These are phyloP conservation scores for Seladonia tumulorum DNA, from an alignment of 2,888 invertebrate species.

Conservation along the genomic window DNA sequence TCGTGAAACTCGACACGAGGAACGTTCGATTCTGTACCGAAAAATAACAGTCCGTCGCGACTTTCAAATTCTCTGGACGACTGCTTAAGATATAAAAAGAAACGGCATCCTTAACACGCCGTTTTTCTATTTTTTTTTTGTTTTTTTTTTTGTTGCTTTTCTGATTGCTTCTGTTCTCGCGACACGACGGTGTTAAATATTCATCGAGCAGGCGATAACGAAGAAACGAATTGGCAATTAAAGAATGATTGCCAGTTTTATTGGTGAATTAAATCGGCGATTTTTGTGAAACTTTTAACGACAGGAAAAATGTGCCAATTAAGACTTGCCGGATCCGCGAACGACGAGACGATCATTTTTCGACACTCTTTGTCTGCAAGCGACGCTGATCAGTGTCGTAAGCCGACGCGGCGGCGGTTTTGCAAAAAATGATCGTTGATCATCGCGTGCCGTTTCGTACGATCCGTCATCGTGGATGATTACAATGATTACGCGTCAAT, in stretches of 20 bases:
- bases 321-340: not conserved
- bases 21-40: not conserved
- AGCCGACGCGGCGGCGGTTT: constrained; percentile 29
- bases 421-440: constrained; percentile 38
- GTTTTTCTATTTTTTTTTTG: too few relatives aligned
- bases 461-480: constrained; percentile 73
- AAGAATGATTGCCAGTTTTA: not conserved
- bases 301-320: not conserved
- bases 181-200: not conserved
- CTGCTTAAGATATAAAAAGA: not conserved
- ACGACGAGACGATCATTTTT: not conserved
- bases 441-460: constrained; percentile 51
- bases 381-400: constrained; percentile 16
- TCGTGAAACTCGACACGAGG: not conserved
- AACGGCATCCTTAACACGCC: not conserved
- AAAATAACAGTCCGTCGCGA: not conserved
- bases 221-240: not conserved
- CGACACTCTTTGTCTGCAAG: not conserved
- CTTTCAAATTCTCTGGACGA: not conserved
- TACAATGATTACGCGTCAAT: constrained; percentile 72
- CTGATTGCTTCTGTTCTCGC: not conserved
- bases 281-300: not conserved
- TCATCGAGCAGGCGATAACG: not conserved
- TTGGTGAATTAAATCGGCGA: not conserved
- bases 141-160: too few relatives aligned